phyloP scores from a whole-genome alignment of 2,888 invertebrate genomes.

The Drosophila pseudotalamancana region DNA sequence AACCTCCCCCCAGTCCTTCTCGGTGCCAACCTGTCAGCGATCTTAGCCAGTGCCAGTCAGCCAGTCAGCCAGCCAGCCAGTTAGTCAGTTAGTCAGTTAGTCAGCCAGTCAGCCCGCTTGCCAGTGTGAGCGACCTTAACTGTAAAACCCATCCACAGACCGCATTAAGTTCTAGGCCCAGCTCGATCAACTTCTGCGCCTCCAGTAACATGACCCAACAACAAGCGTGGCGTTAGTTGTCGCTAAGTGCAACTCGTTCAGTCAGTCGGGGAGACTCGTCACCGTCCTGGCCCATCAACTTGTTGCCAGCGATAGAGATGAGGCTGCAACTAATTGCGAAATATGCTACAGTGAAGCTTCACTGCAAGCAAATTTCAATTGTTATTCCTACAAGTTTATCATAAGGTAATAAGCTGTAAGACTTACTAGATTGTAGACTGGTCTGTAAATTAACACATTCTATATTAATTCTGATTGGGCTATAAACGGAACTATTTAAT shows the following conservation, averaged over 20 bases:
- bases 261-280: conserved; percentile 40
- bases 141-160: conserved; percentile 72
- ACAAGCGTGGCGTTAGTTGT: conserved; percentile 72
- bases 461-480: too few relatives aligned
- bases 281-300: conserved; percentile 57
- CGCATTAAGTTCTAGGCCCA: conserved; percentile 62
- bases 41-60: conserved; percentile 49
- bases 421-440: too few relatives aligned
- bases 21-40: conserved; percentile 76
- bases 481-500: too few relatives aligned
- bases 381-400: too few relatives aligned
- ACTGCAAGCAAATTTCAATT: too few relatives aligned
- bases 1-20: not conserved
- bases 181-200: conserved; percentile 52
- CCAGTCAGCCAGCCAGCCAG: conserved; percentile 6
- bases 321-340: conserved; percentile 1
- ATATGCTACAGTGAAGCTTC: too few relatives aligned
- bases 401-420: too few relatives aligned
- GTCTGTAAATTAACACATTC: too few relatives aligned
- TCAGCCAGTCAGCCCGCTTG: not conserved
- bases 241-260: conserved; percentile 71
- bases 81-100: not conserved
- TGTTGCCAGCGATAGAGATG: conserved; percentile 54
- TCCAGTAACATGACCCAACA: conserved; percentile 66
- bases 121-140: conserved; percentile 76